Conservation (phyloP, 2,113 vertebrate species). For the Camelus dromedarius region DNA sequence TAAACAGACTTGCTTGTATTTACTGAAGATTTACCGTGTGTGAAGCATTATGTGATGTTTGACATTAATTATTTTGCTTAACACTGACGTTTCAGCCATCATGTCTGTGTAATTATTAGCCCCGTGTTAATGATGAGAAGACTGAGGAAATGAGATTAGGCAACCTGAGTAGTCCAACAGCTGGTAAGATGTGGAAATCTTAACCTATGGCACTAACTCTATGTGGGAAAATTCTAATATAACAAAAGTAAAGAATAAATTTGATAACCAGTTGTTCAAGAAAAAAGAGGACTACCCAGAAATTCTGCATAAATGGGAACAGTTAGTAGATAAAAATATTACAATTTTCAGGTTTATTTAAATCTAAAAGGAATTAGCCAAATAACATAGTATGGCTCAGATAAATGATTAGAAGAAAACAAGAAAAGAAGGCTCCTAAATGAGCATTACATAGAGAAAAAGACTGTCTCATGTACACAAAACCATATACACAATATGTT, state of each 20-base stretch:
- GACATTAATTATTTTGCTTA: not conserved
- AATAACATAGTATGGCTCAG: not conserved
- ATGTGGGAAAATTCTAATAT: not conserved
- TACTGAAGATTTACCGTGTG: not conserved
- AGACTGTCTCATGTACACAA: not conserved
- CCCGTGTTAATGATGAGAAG: slow-evolving; percentile 30
- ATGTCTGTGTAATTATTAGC: not conserved
- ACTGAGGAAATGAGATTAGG: not conserved
- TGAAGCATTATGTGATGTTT: not conserved
- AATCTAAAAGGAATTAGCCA: not conserved
- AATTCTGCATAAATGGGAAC: not conserved
- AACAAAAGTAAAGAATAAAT: not conserved
- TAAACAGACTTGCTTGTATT: not conserved
- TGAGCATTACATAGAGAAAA: not conserved
- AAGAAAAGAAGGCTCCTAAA: not conserved
- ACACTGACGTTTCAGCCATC: not conserved
- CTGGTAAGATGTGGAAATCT: not conserved
- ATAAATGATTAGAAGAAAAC: not conserved
- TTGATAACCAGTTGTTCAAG: not conserved
- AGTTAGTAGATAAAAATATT: not conserved
- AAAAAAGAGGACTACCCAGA: not conserved
- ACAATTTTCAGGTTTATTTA: not conserved
- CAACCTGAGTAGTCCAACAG: not conserved
- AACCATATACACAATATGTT: not conserved
- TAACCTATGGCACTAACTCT: not conserved